Evolutionary conservation across 2,113 vertebrate species (phyloP), one percentile per base, ranked within the genome.

Genomic region (Paradisaea rubra): DNA sequence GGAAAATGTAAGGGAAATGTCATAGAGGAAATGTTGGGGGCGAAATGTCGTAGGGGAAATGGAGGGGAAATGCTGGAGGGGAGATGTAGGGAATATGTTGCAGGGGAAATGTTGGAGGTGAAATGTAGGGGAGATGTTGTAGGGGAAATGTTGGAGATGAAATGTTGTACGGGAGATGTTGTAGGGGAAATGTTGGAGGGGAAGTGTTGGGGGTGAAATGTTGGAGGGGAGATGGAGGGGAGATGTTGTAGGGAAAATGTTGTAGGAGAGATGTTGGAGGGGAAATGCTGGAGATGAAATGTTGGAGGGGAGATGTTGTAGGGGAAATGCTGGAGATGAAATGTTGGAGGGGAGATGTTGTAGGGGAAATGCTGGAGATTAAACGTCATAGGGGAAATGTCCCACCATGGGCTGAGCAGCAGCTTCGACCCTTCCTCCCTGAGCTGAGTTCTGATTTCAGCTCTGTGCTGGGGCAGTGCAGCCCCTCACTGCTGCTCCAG

Each of bases 401-500:
- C 78, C 60, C 83, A 6, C 10, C 6, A 15, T 1, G 42, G 52
- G 28, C 22, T 31, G 25, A 61, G 82, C 64, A 74, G 53, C 66
- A 45, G 28, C 59, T 41, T 30, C 28, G 57, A 13, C 44, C 45
- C 41, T 25, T 71, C 81, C 88, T 72, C 37, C 21, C 22, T 27
- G 12, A 45, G 7, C 31, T 24, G 44, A 52, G 11, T 13, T 56
- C 15, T 28, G 35, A 6, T 30, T 37, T 9, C 64, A 68, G 0
- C 31, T 6, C 56, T 0, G 0, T 37, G 76, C 39, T 50, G 54
- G 54, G 39, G 25, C 7, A 53, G 31, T 1, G 8, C 24, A 79
- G 66, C 15, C 18, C 27, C 63, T 53, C 11, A 1, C 5, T 53
- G 31, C 42, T 44, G 52, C 50, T 47, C 45, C 50, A 25, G 54